Conservation (phyloP, 2,797 vertebrate genomes). For the Allobates femoralis region DNA sequence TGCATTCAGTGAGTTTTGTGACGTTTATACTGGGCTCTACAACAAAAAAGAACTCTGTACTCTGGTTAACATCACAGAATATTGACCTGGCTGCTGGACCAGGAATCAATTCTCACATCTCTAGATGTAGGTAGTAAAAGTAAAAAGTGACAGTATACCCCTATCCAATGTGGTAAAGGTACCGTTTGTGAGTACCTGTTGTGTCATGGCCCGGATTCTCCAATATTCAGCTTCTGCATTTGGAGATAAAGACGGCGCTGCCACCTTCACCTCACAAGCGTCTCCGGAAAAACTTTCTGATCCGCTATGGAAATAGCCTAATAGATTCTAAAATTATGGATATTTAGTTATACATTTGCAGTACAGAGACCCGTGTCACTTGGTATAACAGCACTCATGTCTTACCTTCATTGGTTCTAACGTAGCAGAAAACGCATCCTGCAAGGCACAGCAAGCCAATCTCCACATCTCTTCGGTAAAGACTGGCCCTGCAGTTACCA, state of each 20-base stretch:
- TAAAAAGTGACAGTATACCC: neutral
- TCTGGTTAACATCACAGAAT: no score
- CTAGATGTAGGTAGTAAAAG: neutral
- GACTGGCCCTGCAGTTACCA: slow-evolving; percentile 93
- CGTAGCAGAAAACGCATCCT: slow-evolving; percentile 93
- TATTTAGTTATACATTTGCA: neutral
- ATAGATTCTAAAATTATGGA: slow-evolving; percentile 84
- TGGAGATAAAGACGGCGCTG: slow-evolving; percentile 89
- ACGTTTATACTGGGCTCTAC: no score
- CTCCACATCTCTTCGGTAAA: slow-evolving; percentile 99
- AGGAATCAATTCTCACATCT: no score
- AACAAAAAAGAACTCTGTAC: no score
- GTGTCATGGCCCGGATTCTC: slow-evolving; percentile 97
- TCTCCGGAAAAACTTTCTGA: slow-evolving; percentile 93
- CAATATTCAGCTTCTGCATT: slow-evolving; percentile 94
- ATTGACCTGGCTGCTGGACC: no score
- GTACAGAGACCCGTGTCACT: neutral
- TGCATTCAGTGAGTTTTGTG: no score
- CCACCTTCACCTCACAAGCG: slow-evolving; percentile 97
- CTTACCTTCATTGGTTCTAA: slow-evolving; percentile 95
- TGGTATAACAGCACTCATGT: neutral
- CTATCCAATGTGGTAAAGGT: neutral
- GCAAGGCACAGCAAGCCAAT: slow-evolving; percentile 92
- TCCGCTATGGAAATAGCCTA: slow-evolving; percentile 93
- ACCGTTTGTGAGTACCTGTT: slow-evolving; percentile 80